A percentile compares a stretch with the other conserved stretches of the same genome.
These are phyloP conservation scores for Drosophila engyochracea DNA, from an alignment of 2,888 invertebrate genomes.

Conservation along the genomic window DNA sequence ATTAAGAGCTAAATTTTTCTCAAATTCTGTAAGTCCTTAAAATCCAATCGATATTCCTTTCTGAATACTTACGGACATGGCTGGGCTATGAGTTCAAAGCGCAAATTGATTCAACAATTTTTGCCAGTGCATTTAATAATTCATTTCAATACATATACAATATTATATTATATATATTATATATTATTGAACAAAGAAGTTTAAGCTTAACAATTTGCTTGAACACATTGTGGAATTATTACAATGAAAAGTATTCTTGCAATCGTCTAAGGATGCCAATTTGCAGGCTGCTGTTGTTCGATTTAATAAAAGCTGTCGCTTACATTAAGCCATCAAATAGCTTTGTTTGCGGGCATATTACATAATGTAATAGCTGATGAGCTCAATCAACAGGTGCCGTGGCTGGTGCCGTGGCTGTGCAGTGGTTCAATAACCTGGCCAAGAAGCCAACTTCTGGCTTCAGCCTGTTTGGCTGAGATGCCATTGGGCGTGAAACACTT, in stretches of 20 bases:
- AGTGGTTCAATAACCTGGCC: slow-evolving; percentile 67
- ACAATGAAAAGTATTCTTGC: background rate
- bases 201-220: background rate
- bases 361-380: slow-evolving; percentile 47
- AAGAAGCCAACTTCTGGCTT: slow-evolving; percentile 47
- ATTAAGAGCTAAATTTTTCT: background rate
- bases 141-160: background rate
- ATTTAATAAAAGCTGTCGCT: slow-evolving; percentile 13
- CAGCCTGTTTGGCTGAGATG: slow-evolving; percentile 8
- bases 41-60: too few relatives aligned
- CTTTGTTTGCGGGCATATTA: slow-evolving; percentile 38
- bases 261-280: slow-evolving; percentile 17
- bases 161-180: background rate
- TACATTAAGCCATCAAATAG: slow-evolving; percentile 25
- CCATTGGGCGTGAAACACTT: slow-evolving; percentile 33
- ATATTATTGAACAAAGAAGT: background rate
- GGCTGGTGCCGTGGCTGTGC: slow-evolving; percentile 29
- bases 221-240: slow-evolving; percentile 2
- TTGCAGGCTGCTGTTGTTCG: slow-evolving; percentile 5
- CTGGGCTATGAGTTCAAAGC: background rate
- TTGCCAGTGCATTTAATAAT: background rate
- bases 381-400: slow-evolving; percentile 70
- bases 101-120: background rate
- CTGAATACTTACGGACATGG: background rate
- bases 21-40: too few relatives aligned